These are phyloP conservation scores for Liasis olivaceus DNA, from an alignment of 2,797 vertebrate genomes.

Conservation along the genomic window DNA sequence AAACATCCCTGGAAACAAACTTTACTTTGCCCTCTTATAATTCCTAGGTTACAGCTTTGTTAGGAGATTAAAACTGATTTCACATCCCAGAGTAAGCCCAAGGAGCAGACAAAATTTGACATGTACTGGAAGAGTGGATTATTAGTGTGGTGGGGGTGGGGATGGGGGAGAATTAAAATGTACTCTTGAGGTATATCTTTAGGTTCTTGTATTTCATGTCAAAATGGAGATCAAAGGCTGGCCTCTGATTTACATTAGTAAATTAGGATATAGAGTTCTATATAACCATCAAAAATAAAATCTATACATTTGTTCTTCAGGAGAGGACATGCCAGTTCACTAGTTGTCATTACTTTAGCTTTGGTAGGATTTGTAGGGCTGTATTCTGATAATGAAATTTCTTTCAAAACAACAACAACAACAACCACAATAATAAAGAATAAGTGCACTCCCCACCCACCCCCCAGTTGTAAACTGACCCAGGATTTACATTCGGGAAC, in stretches of 20 bases:
- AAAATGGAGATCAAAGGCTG: constrained; percentile 97
- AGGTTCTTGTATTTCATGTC: constrained; percentile 84
- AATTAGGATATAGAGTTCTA: constrained; percentile 79
- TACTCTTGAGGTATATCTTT: constrained; percentile 96
- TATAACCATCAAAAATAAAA: constrained; percentile 83
- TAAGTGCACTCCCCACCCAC: constrained; percentile 85
- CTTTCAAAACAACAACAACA: constrained; percentile 63
- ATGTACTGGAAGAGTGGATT: constrained; percentile 57
- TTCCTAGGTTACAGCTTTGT: constrained; percentile 74
- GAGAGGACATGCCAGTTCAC: constrained; percentile 81
- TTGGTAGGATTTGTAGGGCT: constrained; percentile 89
- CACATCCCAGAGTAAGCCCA: constrained; percentile 68
- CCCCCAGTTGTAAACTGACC: constrained; percentile 79
- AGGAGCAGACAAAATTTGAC: constrained; percentile 72
- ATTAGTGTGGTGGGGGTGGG: constrained; percentile 47
- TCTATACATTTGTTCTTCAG: constrained; percentile 80
- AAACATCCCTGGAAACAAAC: constrained; percentile 67
- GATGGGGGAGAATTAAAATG: constrained; percentile 55
- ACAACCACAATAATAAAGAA: constrained; percentile 70
- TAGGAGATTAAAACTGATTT: constrained; percentile 68
- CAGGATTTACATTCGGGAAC: constrained; percentile 78
- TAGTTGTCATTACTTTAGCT: constrained; percentile 86
- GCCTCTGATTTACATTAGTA: constrained; percentile 81
- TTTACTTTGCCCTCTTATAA: constrained; percentile 55
- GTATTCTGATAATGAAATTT: constrained; percentile 78